Base-by-base conservation (phyloP, 2,888 invertebrate species). In the Koerneria pararmatus region DNA sequence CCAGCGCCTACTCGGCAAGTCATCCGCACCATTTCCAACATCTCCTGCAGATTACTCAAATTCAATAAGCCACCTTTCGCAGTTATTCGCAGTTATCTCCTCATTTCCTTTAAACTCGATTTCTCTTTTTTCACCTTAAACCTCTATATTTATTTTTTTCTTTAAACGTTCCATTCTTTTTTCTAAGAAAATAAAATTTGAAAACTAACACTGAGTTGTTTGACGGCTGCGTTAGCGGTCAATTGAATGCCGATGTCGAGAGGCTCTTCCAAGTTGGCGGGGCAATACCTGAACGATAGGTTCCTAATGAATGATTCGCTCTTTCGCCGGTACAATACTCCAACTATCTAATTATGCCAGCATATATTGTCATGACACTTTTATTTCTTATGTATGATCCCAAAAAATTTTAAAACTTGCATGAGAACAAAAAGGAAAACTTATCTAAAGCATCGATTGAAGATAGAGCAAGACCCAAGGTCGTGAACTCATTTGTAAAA, bases 11-110 rank as follows among this genome's bases (percentile, higher is more conserved):
- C 87, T 65, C 77, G 68, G 15, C 90, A 87, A 3, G 92, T 91
- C 84, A 93, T 90, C 74, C 92, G 87, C 67, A 91, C 91, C 84
- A 92, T 89, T 79, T 93, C 90, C 62, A 93, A 89, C 76, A 91
- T 89, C 76, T 91, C 90, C 85, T 86, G 71, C 6, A 71, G 5
- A 27, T 8, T 2, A 19, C 34, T 35, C 58, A 49, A 15, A 51
- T 8, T 1, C 15, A 35, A 34, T n/a, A 19, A 58, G 24, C 8
- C 48, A 48, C 24, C 48, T 48, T 22, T 48, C 3, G 48, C 11
- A 46, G 11, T 19, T 15, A 62, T 8, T 62, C 51, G 41, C 19
- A 5, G 6, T 46, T 60, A n/a, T 19, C 6, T 46, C 19, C 32
- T 19, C n/a, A n/a, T n/a, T n/a, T n/a, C n/a, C n/a, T n/a, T n/a